Percentiles rank a stretch among this genome's conserved stretches.
Evolutionary conservation across 2,797 vertebrate genomes (phyloP).

Genomic region (Huso huso): DNA sequence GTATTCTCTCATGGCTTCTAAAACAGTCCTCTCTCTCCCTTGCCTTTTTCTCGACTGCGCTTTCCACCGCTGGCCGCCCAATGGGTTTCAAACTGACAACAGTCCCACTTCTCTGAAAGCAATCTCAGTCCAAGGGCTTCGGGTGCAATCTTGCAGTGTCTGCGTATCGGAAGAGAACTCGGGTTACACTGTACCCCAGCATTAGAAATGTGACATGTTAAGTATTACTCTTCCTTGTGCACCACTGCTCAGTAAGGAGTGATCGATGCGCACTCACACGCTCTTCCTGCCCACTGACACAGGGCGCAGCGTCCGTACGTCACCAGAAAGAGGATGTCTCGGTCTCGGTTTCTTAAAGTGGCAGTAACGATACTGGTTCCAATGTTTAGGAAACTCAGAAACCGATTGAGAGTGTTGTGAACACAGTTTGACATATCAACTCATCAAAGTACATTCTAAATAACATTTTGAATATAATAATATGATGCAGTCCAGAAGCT

Average conservation of each 20-base stretch:
- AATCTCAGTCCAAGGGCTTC: conserved; percentile 24
- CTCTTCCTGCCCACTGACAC: conserved; percentile 63
- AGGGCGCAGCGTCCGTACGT: conserved; percentile 39
- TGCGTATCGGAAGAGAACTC: conserved; percentile 8
- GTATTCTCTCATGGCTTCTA: conserved; percentile 75
- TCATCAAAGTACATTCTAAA: too few species aligned
- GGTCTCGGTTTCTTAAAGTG: conserved; percentile 58
- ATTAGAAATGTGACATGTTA: conserved; percentile 33
- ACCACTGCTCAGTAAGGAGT: conserved; percentile 43
- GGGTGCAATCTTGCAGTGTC: conserved; percentile 10
- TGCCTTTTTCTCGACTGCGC: conserved; percentile 33
- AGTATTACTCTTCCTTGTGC: conserved; percentile 25
- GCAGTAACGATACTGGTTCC: conserved; percentile 25
- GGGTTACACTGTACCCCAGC: conserved; percentile 6
- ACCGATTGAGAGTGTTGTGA: too few species aligned
- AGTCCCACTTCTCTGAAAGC: conserved; percentile 21
- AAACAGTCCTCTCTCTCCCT: conserved; percentile 38
- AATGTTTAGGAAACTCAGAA: too few species aligned
- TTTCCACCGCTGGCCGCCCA: conserved; percentile 44
- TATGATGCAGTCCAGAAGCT: too few species aligned
- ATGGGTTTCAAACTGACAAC: conserved; percentile 44
- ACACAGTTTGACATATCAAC: too few species aligned
- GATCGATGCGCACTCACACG: conserved; percentile 43
- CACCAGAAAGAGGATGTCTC: conserved; percentile 27
- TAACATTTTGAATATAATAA: too few species aligned